Conservation (phyloP, 23 tunicate species). For the Phallusia fumigata region DNA sequence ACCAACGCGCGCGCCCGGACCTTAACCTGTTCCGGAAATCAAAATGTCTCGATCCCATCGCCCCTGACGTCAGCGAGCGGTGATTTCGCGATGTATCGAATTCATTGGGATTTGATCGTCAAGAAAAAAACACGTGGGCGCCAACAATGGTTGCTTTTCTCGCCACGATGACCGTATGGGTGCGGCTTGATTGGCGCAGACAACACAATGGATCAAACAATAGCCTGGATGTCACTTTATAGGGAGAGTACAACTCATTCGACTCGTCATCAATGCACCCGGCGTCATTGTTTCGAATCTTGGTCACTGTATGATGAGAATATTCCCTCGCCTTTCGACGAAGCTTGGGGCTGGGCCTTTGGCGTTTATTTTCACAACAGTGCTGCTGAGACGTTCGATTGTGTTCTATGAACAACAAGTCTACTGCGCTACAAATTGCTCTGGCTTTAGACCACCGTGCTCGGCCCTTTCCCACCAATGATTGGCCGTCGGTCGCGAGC, state of each 20-base stretch:
- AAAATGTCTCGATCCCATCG: conserved; percentile 6
- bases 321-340: background rate
- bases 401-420: background rate
- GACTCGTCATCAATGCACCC: background rate
- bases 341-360: background rate
- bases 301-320: background rate
- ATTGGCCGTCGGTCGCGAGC: conserved; percentile 4
- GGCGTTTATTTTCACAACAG: conserved; percentile 9
- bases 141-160: background rate
- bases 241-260: background rate
- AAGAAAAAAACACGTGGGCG: conserved; percentile 3
- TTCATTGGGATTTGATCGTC: background rate
- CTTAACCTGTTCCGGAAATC: background rate
- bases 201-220: background rate
- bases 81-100: background rate
- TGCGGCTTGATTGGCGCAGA: background rate
- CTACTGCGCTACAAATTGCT: background rate
- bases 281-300: background rate
- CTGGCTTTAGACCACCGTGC: background rate
- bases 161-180: background rate
- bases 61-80: background rate
- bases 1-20: background rate
- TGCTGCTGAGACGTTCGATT: background rate
- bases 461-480: background rate
- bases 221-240: background rate